Evolutionary conservation across 2,888 invertebrate species (phyloP), one percentile per base, ranked within the genome.

Genomic region (Entomobrya multifasciata): DNA sequence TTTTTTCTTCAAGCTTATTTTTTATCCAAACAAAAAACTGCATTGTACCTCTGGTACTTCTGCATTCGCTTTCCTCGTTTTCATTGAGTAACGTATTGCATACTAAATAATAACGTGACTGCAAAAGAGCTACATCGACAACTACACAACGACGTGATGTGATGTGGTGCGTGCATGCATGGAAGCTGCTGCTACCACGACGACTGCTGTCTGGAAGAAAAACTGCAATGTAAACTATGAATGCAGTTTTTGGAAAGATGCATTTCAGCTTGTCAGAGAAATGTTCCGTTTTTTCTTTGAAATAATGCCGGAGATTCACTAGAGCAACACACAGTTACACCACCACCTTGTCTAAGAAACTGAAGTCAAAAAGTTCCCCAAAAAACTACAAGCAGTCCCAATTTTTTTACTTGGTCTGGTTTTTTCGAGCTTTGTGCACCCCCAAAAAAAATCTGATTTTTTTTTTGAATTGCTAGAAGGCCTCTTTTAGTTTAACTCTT

Each of bases 1-100:
- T 79, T 79, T 79, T 49, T 79, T 27, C 30, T 44, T 36, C 36
- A 36, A 36, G 36, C 49, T 49, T 49, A 11, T 5, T 22, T 20
- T 49, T 72, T 72, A 11, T 52, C 2, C 36, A 15, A 10, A 5
- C 49, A 49, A 49, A 49, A 70, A 70, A 65, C n/a, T 47, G 47
- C 47, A 70, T 57, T 17, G 17, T 65, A 8, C 65, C 30, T 10
- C 65, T n/a, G 36, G 20, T 20, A 30, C 41, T 11, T 11, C 60
- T 27, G 22, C 20, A 25, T 60, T 47, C 44, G 78, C 65, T 65
- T 49, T 60, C 41, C 77, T 57, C 57, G 60, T 57, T 44, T 41
- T 78, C n/a, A 20, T 36, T 4, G 41, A 70, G 67, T n/a, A 25
- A 55, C 55, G 80, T 25, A 55, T 47, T 70, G 80, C 80, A 80